Evolutionary conservation across 2,113 vertebrate species (phyloP), one percentile per base, ranked within the genome.

Genomic region (Tragelaphus imberbis): DNA sequence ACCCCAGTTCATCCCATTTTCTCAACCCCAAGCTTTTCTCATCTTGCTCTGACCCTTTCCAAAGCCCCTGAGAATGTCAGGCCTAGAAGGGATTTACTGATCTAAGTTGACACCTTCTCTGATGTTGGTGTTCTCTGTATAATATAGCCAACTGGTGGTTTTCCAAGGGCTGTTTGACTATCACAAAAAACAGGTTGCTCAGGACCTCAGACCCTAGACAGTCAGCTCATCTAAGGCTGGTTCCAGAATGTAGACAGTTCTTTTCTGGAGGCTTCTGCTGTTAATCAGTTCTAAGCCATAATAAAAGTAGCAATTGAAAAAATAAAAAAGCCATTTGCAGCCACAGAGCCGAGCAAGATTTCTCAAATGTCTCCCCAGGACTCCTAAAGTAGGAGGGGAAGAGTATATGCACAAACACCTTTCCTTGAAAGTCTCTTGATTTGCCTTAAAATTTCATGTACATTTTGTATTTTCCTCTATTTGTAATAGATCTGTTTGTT

Each of bases 371-470:
- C 28, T 51, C 17, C 33, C 6, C 25, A 59, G 33, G 56, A 49
- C 21, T 61, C 82, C 40, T 59, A 33, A 28, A 59, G 51, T 17
- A 53, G 25, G 5, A 44, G 4, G 7, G 40, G 23, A 88, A 86
- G 58, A 82, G 16, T 56, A 59, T 84, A 58, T 84, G 5, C 17
- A 3, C 5, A 4, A 47, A 36, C 55, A 44, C 23, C 0, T 77
- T 97, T 59, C 53, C 44, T 84, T 77, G 59, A 47, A 81, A 89
- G 47, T n/a, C 84, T 97, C 61, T 94, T 61, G 47, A 56, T 94
- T 90, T 88, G 59, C 49, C 77, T 93, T 79, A 53, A 79, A 89
- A 80, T 56, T 68, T 30, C 47, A 84, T 6, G 27, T 53, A 28
- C 16, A 40, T 61, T 87, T 91, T 90, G 13, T 49, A 58, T 40